Evolutionary conservation across 1,140 invertebrate genomes (phyloP).

Genomic region (Agraylea sexmaculata): DNA sequence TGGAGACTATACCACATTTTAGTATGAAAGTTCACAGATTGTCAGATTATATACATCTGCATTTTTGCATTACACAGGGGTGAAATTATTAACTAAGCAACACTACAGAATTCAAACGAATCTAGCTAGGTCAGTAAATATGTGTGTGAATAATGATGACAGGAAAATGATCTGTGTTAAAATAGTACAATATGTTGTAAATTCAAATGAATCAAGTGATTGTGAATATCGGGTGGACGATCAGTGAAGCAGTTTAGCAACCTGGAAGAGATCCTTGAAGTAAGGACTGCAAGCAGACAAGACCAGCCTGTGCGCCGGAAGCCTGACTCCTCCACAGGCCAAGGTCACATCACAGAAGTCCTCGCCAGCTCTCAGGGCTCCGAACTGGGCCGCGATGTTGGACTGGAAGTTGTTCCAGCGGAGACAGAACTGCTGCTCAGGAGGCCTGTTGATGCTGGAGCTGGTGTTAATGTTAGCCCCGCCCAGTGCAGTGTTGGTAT

Average conservation of each 20-base stretch:
- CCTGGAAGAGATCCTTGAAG: slow-evolving; percentile 73
- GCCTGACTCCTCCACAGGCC: slow-evolving; percentile 62
- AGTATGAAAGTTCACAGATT: too few species aligned
- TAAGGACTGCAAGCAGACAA: slow-evolving; percentile 69
- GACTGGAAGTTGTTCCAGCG: slow-evolving; percentile 89
- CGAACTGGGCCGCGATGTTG: slow-evolving; percentile 73
- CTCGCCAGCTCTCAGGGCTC: slow-evolving; percentile 64
- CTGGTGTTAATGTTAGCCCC: too few species aligned
- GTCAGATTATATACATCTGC: too few species aligned
- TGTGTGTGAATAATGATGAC: neutral
- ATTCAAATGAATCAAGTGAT: slow-evolving; percentile 1
- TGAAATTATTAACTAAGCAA: too few species aligned
- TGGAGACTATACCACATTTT: too few species aligned
- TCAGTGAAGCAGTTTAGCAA: too few species aligned
- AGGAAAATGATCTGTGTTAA: neutral
- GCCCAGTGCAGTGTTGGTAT: too few species aligned
- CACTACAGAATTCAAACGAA: too few species aligned
- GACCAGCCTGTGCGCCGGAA: slow-evolving; percentile 70
- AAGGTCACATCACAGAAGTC: slow-evolving; percentile 75
- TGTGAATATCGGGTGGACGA: neutral
- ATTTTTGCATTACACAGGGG: too few species aligned
- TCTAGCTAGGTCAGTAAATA: too few species aligned
- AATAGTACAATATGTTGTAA: neutral
- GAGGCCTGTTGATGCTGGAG: too few species aligned
- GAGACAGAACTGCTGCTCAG: slow-evolving; percentile 80